phyloP scores from a whole-genome alignment of 2,888 invertebrate species.

The Drosophila anomelani region DNA sequence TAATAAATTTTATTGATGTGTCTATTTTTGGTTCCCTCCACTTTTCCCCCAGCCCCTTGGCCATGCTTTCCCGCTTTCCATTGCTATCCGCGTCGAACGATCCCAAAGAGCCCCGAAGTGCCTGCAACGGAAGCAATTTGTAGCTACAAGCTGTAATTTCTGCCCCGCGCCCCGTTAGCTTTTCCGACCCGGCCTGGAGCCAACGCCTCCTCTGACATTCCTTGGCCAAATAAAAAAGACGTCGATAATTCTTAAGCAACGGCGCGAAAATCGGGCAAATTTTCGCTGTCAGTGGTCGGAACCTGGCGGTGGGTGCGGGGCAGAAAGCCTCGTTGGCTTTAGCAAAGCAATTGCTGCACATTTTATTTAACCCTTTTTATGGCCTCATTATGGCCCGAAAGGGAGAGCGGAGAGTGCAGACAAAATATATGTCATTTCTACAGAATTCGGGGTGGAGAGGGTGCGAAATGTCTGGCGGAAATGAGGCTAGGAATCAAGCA shows the following conservation, averaged over 20 bases:
- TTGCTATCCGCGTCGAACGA: slow-evolving; percentile 2
- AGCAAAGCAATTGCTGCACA: slow-evolving; percentile 74
- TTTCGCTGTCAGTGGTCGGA: slow-evolving; percentile 67
- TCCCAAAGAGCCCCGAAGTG: slow-evolving; percentile 55
- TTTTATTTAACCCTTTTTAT: slow-evolving; percentile 81
- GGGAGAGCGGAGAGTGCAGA: slow-evolving; percentile 37
- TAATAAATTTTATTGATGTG: slow-evolving; percentile 83
- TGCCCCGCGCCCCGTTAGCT: background rate
- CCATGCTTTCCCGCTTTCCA: background rate
- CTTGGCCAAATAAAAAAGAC: slow-evolving; percentile 57
- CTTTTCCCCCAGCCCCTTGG: background rate
- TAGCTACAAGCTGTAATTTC: slow-evolving; percentile 81
- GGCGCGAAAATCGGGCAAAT: slow-evolving; percentile 79
- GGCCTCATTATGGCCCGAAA: slow-evolving; percentile 71
- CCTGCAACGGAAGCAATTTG: slow-evolving; percentile 82
- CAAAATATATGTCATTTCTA: slow-evolving; percentile 62
- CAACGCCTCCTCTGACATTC: slow-evolving; percentile 42
- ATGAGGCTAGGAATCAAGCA: slow-evolving; percentile 81
- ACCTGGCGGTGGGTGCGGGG: background rate
- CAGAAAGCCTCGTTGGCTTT: slow-evolving; percentile 46
- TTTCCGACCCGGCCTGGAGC: slow-evolving; percentile 2
- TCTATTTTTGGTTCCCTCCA: slow-evolving; percentile 74
- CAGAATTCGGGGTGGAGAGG: slow-evolving; percentile 27
- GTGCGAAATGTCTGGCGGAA: slow-evolving; percentile 62
- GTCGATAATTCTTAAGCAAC: slow-evolving; percentile 75